Evolutionary conservation across 2,113 vertebrate species (phyloP), one percentile per base, ranked within the genome.

Genomic region (Turnix velox): DNA sequence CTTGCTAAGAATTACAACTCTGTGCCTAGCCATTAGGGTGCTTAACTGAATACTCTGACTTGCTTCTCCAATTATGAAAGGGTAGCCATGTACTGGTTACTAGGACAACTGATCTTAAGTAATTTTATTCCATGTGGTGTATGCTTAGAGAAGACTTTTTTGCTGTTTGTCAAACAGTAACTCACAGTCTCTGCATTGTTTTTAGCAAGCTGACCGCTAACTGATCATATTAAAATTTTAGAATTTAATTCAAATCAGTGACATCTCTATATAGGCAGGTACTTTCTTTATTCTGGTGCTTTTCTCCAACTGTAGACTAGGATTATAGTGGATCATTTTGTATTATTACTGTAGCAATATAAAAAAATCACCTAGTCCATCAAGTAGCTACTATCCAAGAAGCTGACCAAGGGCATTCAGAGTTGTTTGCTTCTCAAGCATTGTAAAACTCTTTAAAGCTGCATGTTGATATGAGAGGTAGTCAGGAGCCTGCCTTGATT

Each of bases 261-360:
- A n/a, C 2, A 1, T 37, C 39, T 65, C 63, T 94, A 12, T 58
- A 71, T 92, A 62, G 76, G 52, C 33, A 49, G 23, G 63, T 94
- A 48, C 52, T 35, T 58, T 92, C 77, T 88, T 88, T 85, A 81
- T 66, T 63, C 75, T 94, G 86, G 82, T 81, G 77, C 57, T 92
- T 59, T 42, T 93, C 24, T 80, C 39, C 63, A 72, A 37, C 45
- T 87, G 74, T 63, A 86, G 66, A 80, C 69, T 86, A 93, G 95
- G 78, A 92, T 91, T 88, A 52, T 94, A 94, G 85, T 81, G 93
- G 80, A 79, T 96, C 58, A 82, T 90, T 95, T 93, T 93, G 89
- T 95, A 89, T 95, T 95, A 59, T 87, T 95, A 86, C 59, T 90
- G 55, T 68, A 84, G 57, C 48, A 57, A 28, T 79, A 91, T 95